Evolutionary conservation across 2,888 invertebrate species (phyloP).

Genomic region (Marronus borbonicus): DNA sequence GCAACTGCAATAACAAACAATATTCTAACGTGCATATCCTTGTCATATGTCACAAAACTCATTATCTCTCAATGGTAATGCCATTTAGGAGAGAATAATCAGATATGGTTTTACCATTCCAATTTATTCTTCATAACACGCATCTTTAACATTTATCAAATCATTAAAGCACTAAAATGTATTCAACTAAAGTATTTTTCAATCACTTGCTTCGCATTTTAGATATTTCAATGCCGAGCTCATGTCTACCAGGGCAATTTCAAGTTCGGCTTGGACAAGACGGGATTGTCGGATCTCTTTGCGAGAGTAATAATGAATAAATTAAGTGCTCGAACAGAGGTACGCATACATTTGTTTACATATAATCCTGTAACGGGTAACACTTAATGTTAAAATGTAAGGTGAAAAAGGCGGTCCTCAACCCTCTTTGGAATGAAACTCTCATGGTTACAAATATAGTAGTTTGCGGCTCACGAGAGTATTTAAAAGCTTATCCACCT

Average conservation of each 20-base stretch:
- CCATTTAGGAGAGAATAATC: too few species aligned
- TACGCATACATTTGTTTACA: slow-evolving; percentile 59
- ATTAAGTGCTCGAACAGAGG: slow-evolving; percentile 68
- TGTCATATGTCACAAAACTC: too few species aligned
- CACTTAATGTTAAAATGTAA: slow-evolving; percentile 54
- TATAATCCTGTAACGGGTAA: background rate
- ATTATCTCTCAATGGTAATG: too few species aligned
- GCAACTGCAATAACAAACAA: too few species aligned
- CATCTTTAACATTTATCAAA: too few species aligned
- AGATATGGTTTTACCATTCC: too few species aligned
- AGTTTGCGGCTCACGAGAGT: slow-evolving; percentile 67
- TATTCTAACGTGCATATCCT: too few species aligned
- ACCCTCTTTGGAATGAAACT: slow-evolving; percentile 77
- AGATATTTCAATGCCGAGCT: slow-evolving; percentile 76
- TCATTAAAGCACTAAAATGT: too few species aligned
- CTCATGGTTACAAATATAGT: slow-evolving; percentile 71
- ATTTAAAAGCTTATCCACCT: slow-evolving; percentile 69
- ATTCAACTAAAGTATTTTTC: too few species aligned
- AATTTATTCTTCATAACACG: too few species aligned
- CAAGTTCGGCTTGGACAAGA: slow-evolving; percentile 72
- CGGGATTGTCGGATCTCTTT: slow-evolving; percentile 73
- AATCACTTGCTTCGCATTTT: slow-evolving; percentile 26
- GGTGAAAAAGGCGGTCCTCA: slow-evolving; percentile 70
- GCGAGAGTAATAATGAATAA: slow-evolving; percentile 68
- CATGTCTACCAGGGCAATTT: slow-evolving; percentile 82